Conservation (phyloP, 2,888 invertebrate species). For the Liopterus haemorrhoidalis region DNA sequence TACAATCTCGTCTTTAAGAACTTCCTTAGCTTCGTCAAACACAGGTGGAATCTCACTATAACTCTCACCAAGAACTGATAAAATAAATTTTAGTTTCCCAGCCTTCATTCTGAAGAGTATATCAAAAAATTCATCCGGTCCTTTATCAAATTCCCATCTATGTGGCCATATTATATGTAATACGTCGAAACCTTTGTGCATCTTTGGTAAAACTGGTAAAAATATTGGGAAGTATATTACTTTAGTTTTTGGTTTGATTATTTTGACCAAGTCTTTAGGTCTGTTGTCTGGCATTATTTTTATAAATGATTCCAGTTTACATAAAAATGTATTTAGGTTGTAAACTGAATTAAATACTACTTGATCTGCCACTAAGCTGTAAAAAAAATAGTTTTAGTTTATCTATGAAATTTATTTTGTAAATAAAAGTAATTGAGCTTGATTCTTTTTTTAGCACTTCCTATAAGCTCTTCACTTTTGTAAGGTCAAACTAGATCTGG, state of each 20-base stretch:
- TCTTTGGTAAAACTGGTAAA: slow-evolving; percentile 31
- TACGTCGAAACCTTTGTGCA: slow-evolving; percentile 19
- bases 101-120: slow-evolving; percentile 49
- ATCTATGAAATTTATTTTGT: slow-evolving; percentile 11
- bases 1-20: slow-evolving; percentile 47
- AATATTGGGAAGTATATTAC: slow-evolving; percentile 52
- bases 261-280: slow-evolving; percentile 50
- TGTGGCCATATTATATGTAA: slow-evolving; percentile 69
- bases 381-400: slow-evolving; percentile 28
- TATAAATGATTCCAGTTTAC: slow-evolving; percentile 54
- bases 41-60: slow-evolving; percentile 56
- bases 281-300: slow-evolving; percentile 61
- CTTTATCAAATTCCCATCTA: slow-evolving; percentile 74
- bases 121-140: slow-evolving; percentile 59
- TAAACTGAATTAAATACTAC: slow-evolving; percentile 66
- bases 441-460: too few species aligned
- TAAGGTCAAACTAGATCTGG: too few species aligned
- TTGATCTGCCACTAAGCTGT: slow-evolving; percentile 60
- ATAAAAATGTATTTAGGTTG: slow-evolving; percentile 62
- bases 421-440: slow-evolving; percentile 17
- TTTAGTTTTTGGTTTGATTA: slow-evolving; percentile 54
- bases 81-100: slow-evolving; percentile 50
- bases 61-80: slow-evolving; percentile 59
- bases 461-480: too few species aligned
- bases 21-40: slow-evolving; percentile 51